A percentile compares a stretch with the other conserved stretches of the same genome.
phyloP scores from a whole-genome alignment of 2,888 invertebrate species.

The Thera obeliscata region DNA sequence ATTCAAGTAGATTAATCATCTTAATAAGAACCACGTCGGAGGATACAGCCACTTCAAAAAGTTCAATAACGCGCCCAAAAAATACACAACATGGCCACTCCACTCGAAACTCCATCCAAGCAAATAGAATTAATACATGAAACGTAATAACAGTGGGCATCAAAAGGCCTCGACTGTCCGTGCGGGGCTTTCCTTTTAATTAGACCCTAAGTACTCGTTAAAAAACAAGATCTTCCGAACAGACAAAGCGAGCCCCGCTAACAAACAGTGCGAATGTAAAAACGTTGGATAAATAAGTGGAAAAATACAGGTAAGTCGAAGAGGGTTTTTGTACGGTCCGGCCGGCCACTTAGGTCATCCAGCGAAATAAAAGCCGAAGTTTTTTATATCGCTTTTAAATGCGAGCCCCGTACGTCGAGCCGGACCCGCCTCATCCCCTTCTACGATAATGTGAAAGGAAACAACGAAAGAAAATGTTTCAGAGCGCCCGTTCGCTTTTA shows the following conservation, averaged over 20 bases:
- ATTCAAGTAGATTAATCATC: constrained; percentile 41
- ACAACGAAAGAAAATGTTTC: constrained; percentile 83
- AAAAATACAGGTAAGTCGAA: constrained; percentile 84
- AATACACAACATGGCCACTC: constrained; percentile 63
- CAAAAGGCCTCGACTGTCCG: constrained; percentile 82
- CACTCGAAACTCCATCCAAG: constrained; percentile 77
- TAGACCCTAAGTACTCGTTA: constrained; percentile 84
- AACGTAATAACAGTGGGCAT: constrained; percentile 81
- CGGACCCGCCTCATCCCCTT: constrained; percentile 75
- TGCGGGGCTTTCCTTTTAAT: constrained; percentile 82
- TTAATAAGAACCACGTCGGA: constrained; percentile 49
- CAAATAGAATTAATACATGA: constrained; percentile 82
- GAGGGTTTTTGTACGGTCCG: constrained; percentile 81
- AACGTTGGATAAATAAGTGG: constrained; percentile 84
- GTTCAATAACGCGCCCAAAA: constrained; percentile 67
- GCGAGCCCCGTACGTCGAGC: constrained; percentile 76
- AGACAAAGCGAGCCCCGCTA: constrained; percentile 79
- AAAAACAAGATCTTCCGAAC: constrained; percentile 82
- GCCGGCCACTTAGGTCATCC: constrained; percentile 84
- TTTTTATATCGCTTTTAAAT: constrained; percentile 84
- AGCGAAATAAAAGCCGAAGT: constrained; percentile 81
- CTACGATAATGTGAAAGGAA: constrained; percentile 80
- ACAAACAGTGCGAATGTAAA: constrained; percentile 82
- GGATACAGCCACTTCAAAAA: constrained; percentile 61
- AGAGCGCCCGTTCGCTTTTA: constrained; percentile 77